Percentiles rank a stretch among this genome's conserved stretches.
Conservation (phyloP, 1,140 invertebrate species). For the Drosophila azteca region DNA sequence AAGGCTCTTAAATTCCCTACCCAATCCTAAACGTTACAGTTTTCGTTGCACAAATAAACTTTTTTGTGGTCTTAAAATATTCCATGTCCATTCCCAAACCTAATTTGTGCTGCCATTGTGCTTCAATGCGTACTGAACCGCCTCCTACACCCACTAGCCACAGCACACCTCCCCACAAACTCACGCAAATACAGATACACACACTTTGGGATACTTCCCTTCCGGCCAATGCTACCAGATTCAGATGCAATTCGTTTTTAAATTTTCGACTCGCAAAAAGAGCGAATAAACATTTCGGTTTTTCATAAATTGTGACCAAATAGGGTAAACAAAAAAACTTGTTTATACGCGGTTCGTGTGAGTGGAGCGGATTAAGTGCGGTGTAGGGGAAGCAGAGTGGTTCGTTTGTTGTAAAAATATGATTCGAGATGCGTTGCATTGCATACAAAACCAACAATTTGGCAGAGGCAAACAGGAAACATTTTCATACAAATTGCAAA, state of each 20-base stretch:
- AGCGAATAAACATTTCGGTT: background rate
- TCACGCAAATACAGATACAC: no score
- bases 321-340: slow-evolving; percentile 20
- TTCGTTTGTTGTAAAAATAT: slow-evolving; percentile 10
- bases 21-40: no score
- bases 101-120: no score
- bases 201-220: no score
- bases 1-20: no score
- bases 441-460: slow-evolving; percentile 1
- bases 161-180: no score
- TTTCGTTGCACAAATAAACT: no score
- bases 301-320: slow-evolving; percentile 28
- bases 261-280: background rate
- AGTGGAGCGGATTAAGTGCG: background rate
- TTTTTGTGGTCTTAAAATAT: no score
- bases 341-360: slow-evolving; percentile 11
- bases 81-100: no score
- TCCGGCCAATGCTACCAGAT: slow-evolving; percentile 3
- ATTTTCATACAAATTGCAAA: background rate
- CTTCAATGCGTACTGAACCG: no score
- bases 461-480: background rate
- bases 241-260: slow-evolving; percentile 23
- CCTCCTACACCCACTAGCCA: no score
- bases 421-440: background rate
- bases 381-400: background rate